phyloP scores from a whole-genome alignment of 2,888 invertebrate species.

The Agapetus fuscipes region DNA sequence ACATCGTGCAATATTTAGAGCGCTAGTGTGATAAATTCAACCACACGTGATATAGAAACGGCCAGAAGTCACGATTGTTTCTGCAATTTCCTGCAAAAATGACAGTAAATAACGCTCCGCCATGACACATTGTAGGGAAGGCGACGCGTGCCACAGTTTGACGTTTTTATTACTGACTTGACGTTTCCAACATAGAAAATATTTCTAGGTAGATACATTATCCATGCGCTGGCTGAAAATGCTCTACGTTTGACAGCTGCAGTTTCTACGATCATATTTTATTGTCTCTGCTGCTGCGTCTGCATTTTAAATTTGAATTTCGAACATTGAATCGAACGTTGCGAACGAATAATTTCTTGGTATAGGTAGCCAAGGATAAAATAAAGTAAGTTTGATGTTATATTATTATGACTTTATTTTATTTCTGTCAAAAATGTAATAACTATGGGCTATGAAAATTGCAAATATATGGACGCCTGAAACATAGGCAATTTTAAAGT shows the following conservation, averaged over 20 bases:
- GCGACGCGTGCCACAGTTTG: slow-evolving; percentile 4
- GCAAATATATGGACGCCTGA: too few relatives aligned
- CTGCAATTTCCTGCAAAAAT: slow-evolving; percentile 8
- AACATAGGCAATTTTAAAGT: too few relatives aligned
- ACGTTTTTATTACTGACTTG: slow-evolving; percentile 7
- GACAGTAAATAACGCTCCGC: slow-evolving; percentile 3
- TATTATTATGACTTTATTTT: not conserved
- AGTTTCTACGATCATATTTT: too few relatives aligned
- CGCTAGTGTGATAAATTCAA: slow-evolving; percentile 24
- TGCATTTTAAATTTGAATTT: too few relatives aligned
- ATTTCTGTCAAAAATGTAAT: not conserved
- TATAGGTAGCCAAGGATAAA: too few relatives aligned
- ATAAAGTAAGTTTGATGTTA: not conserved
- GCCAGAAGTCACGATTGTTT: slow-evolving; percentile 8
- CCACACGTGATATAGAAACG: slow-evolving; percentile 5
- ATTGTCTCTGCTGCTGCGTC: too few relatives aligned
- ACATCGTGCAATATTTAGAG: not conserved
- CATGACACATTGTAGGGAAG: too few relatives aligned
- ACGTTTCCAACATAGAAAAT: slow-evolving; percentile 1
- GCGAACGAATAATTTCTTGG: too few relatives aligned
- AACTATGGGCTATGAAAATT: too few relatives aligned
- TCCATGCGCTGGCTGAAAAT: too few relatives aligned
- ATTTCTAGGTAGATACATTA: not conserved
- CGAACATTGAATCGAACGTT: too few relatives aligned
- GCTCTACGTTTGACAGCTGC: too few relatives aligned